Percentiles rank a stretch among this genome's conserved stretches.
phyloP scores from a whole-genome alignment of 2,113 vertebrate genomes.

The Tricholaema leucomelas region DNA sequence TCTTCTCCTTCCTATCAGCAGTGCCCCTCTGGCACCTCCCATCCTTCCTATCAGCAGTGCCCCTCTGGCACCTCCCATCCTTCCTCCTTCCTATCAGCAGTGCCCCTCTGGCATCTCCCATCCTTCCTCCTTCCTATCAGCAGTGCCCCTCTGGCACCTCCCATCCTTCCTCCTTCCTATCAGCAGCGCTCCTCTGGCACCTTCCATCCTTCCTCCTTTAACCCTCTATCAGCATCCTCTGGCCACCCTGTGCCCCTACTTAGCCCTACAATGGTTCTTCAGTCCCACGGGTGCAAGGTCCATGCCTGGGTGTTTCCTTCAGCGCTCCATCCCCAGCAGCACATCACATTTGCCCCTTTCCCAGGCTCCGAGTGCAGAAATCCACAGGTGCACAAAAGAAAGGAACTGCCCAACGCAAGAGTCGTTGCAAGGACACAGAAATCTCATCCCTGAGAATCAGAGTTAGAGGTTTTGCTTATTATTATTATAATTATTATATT shows the following conservation, averaged over 20 bases:
- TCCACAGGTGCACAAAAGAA: neutral
- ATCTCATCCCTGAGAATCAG: constrained; percentile 76
- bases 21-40: neutral
- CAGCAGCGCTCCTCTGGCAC: neutral
- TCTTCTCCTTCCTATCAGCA: neutral
- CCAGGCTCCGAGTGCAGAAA: constrained; percentile 38
- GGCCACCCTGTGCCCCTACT: neutral
- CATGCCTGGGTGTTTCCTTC: neutral
- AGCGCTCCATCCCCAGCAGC: neutral
- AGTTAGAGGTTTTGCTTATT: constrained; percentile 59
- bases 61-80: neutral
- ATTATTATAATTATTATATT: neutral
- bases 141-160: neutral
- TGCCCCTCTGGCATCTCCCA: no score
- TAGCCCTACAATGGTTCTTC: neutral
- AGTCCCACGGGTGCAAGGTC: neutral
- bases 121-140: neutral
- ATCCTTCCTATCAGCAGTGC: neutral
- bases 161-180: no score
- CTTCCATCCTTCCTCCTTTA: neutral
- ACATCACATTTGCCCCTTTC: neutral
- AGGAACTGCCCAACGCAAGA: neutral
- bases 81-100: neutral
- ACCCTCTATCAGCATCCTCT: neutral
- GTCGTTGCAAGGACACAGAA: constrained; percentile 3